These are phyloP conservation scores for Botia almorhae DNA, from an alignment of 2,797 vertebrate species.

Conservation along the genomic window DNA sequence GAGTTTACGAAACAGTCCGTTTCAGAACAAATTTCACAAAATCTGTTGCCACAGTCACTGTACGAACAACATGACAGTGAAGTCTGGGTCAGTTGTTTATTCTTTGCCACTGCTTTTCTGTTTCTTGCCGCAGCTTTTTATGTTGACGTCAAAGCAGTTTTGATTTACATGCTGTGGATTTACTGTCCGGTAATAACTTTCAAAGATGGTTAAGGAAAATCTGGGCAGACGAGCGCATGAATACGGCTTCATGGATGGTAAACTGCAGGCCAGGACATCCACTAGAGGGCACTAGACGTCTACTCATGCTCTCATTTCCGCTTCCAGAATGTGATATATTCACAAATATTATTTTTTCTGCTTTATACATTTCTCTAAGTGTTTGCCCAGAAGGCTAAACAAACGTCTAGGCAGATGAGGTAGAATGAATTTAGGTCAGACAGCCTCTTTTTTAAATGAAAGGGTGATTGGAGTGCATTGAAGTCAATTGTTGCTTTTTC, in stretches of 20 bases:
- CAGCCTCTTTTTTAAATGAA: conserved; percentile 71
- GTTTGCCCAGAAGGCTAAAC: conserved; percentile 86
- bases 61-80: background rate
- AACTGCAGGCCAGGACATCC: conserved; percentile 57
- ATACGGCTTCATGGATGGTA: conserved; percentile 40
- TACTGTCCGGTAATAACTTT: conserved; percentile 59
- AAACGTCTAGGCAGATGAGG: conserved; percentile 84
- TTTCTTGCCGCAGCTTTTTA: conserved; percentile 53
- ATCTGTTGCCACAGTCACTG: background rate
- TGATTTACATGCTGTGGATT: conserved; percentile 58
- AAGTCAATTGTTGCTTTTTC: conserved; percentile 70
- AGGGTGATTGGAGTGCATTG: conserved; percentile 69
- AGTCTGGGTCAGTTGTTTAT: conserved; percentile 26
- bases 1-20: background rate
- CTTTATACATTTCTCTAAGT: conserved; percentile 82
- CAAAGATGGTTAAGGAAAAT: conserved; percentile 66
- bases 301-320: conserved; percentile 63
- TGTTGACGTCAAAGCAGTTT: conserved; percentile 60
- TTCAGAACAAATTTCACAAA: conserved; percentile 9
- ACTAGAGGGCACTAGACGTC: conserved; percentile 82
- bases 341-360: conserved; percentile 69
- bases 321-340: conserved; percentile 72
- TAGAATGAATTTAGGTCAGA: conserved; percentile 82
- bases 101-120: conserved; percentile 15
- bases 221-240: conserved; percentile 53